Base-by-base conservation (phyloP, 2,113 vertebrate genomes). In the Rhipidura dahli region DNA sequence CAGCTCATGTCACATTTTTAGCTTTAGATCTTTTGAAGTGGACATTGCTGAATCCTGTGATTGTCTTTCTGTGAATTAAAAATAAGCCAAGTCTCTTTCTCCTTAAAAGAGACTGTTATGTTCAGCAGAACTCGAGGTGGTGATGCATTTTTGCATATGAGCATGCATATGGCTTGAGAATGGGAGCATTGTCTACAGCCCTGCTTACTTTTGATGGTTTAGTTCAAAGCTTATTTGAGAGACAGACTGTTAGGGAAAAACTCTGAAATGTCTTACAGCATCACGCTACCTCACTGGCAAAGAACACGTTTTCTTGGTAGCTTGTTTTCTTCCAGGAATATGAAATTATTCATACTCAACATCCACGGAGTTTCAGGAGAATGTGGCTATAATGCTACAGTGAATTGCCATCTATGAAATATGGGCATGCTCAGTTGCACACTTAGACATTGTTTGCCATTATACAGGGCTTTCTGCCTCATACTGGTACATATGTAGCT, bases 111-210 rank as follows among this genome's bases (percentile, higher is more conserved):
- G 60, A 35, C 88, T 30, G 81, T 84, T 95, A 65, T 70, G n/a
- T 83, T 85, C 83, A 80, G 71, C 63, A 70, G 79, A 70, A 27
- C 68, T 96, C 20, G 59, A 93, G 75, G 85, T 92, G 86, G 39
- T 90, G 76, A 90, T 93, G 85, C 86, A 40, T 90, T 93, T 94
- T 88, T 95, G 75, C 64, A 59, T 75, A 57, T 59, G 71, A 86
- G 60, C 51, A 2, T 83, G 72, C 68, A 31, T 83, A 59, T 77
- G 59, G 47, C 56, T 75, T 81, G 47, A 93, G 87, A 96, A 95
- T 87, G 47, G 73, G 73, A 66, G 39, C 77, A 84, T 91, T 94
- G 83, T 94, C 26, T 70, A 17, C 31, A 57, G 60, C 59, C 18
- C 60, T 78, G 59, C 76, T 92, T 76, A n/a, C 40, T 92, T 94